A percentile compares a stretch with the other conserved stretches of the same genome.
phyloP scores from a whole-genome alignment of 2,888 invertebrate species.

The Darwinula stevensoni region DNA sequence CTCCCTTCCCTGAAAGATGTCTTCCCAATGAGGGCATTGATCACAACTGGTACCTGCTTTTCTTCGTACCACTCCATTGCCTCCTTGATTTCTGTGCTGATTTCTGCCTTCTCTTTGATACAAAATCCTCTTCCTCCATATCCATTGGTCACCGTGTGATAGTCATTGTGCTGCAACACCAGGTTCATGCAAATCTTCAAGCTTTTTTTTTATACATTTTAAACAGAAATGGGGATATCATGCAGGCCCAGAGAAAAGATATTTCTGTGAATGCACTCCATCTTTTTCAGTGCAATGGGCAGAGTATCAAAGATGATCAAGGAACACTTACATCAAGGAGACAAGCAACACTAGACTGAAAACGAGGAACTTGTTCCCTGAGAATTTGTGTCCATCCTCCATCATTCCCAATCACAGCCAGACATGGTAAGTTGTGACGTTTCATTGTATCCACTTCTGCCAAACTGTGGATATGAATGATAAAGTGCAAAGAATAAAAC shows the following conservation, averaged over 20 bases:
- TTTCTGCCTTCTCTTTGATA: constrained; percentile 13
- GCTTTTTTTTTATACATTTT: no score
- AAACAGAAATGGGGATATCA: no score
- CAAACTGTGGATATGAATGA: constrained; percentile 20
- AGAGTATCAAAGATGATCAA: no score
- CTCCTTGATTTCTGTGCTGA: constrained; percentile 11
- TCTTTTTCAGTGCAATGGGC: no score
- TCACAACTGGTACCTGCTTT: constrained; percentile 19
- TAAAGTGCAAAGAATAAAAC: no score
- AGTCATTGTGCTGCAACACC: constrained; percentile 23
- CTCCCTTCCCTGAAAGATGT: constrained; percentile 27
- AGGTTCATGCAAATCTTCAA: no score
- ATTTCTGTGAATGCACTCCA: no score
- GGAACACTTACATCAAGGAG: no score
- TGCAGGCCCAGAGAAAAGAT: no score
- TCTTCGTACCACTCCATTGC: constrained; percentile 15
- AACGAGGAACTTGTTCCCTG: constrained; percentile 24
- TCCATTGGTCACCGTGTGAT: constrained; percentile 22
- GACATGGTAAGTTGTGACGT: constrained; percentile 23
- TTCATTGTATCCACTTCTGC: constrained; percentile 26
- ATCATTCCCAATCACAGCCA: constrained; percentile 27
- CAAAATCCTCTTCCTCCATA: constrained; percentile 23
- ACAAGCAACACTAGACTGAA: constrained; percentile 18
- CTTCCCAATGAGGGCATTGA: constrained; percentile 25
- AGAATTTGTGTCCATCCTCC: constrained; percentile 29